These are phyloP conservation scores for Gallinago stenura DNA, from an alignment of 2,797 vertebrate genomes.

Conservation along the genomic window DNA sequence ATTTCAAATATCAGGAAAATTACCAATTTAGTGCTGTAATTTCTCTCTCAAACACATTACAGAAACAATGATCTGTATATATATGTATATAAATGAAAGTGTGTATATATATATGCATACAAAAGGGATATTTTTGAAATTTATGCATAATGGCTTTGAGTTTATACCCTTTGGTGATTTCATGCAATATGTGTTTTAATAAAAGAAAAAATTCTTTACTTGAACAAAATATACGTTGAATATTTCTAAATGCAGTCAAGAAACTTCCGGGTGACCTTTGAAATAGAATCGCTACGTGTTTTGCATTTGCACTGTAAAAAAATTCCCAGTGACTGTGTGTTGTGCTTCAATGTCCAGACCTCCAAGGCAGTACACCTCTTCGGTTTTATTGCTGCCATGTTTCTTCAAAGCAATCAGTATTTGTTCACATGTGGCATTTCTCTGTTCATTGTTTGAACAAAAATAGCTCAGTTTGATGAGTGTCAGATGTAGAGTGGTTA, in stretches of 20 bases:
- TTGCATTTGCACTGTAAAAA: neutral
- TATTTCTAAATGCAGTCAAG: neutral
- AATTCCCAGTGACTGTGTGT: neutral
- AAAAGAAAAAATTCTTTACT: neutral
- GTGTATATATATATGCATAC: neutral
- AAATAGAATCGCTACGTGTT: neutral
- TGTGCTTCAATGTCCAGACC: neutral
- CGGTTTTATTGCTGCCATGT: slow-evolving; percentile 18
- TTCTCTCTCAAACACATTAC: neutral
- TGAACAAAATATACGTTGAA: neutral
- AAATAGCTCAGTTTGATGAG: slow-evolving; percentile 51
- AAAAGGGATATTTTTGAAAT: neutral
- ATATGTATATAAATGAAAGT: neutral
- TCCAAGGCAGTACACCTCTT: slow-evolving; percentile 9
- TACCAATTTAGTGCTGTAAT: neutral
- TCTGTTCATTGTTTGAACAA: slow-evolving; percentile 29
- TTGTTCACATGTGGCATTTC: slow-evolving; percentile 45
- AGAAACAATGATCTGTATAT: neutral
- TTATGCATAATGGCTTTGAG: neutral
- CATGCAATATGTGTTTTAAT: neutral
- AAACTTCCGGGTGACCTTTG: neutral
- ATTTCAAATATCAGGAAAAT: neutral
- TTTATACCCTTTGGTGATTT: neutral
- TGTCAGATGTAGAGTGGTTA: slow-evolving; percentile 39
- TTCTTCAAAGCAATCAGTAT: slow-evolving; percentile 36